phyloP scores from a whole-genome alignment of 2,888 invertebrate species.

The Archaeoteleia sp. region DNA sequence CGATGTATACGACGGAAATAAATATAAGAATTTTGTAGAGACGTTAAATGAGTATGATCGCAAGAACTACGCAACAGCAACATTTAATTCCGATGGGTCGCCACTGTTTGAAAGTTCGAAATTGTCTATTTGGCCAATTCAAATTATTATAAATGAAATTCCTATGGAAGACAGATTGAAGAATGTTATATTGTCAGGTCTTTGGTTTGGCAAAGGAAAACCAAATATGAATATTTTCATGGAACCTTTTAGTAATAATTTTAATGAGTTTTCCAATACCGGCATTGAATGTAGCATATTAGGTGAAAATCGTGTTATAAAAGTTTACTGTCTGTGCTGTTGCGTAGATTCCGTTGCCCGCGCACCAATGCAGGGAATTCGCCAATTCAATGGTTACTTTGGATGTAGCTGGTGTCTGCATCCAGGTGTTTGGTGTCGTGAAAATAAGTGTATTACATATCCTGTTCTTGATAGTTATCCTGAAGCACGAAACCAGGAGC shows the following conservation, averaged over 20 bases:
- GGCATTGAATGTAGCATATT: too few relatives aligned
- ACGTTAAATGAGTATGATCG: slow-evolving; percentile 12
- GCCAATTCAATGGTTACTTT: too few relatives aligned
- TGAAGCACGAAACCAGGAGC: too few relatives aligned
- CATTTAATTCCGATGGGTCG: slow-evolving; percentile 40
- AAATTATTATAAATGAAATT: slow-evolving; percentile 33
- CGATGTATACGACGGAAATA: slow-evolving; percentile 30
- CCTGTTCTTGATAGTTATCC: too few relatives aligned
- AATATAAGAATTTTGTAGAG: slow-evolving; percentile 27
- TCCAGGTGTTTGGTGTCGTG: too few relatives aligned
- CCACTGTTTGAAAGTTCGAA: slow-evolving; percentile 40
- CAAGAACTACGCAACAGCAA: slow-evolving; percentile 24
- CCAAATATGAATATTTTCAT: slow-evolving; percentile 29
- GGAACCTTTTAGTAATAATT: slow-evolving; percentile 17
- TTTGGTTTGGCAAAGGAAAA: slow-evolving; percentile 28
- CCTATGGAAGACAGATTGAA: slow-evolving; percentile 19
- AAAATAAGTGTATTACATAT: too few relatives aligned
- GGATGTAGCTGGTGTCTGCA: too few relatives aligned
- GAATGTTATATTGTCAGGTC: slow-evolving; percentile 5
- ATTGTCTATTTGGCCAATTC: slow-evolving; percentile 42
- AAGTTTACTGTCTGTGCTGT: too few relatives aligned
- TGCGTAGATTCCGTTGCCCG: too few relatives aligned
- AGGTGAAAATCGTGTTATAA: too few relatives aligned
- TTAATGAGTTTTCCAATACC: slow-evolving; percentile 9
- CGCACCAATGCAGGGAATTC: too few relatives aligned